A percentile compares a stretch with the other conserved stretches of the same genome.
Conservation (phyloP, 2,888 invertebrate species). For the Papilio elwesi region DNA sequence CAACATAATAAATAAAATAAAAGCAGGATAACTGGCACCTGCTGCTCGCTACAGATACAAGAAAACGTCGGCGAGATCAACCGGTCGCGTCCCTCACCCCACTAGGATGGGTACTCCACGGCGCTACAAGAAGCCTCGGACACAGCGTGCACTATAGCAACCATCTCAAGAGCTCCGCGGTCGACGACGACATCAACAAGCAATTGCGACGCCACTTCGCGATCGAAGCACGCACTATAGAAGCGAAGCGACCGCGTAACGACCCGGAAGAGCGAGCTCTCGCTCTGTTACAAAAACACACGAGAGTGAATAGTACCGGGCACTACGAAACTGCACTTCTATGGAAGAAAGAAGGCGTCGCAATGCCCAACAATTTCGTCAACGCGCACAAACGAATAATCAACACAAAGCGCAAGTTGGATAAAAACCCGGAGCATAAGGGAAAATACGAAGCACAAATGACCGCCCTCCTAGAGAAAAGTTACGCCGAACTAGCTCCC, state of each 20-base stretch:
- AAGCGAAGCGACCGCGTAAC: background rate
- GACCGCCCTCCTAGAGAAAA: background rate
- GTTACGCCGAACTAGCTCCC: conserved; percentile 36
- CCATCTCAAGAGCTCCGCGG: background rate
- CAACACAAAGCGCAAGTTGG: conserved; percentile 17
- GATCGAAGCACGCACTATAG: background rate
- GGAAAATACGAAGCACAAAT: conserved; percentile 15
- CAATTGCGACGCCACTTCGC: background rate
- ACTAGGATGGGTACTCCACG: too few relatives aligned
- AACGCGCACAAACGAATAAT: conserved; percentile 13
- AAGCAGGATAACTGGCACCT: conserved; percentile 42
- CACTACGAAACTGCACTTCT: conserved; percentile 19
- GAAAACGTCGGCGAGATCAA: conserved; percentile 27
- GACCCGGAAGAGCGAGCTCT: conserved; percentile 29
- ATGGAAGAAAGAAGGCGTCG: conserved; percentile 18
- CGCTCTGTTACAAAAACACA: background rate
- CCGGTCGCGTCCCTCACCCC: conserved; percentile 41
- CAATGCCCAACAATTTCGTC: conserved; percentile 25
- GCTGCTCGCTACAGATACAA: conserved; percentile 19
- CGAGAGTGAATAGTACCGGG: background rate
- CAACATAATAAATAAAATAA: conserved; percentile 23
- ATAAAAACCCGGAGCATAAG: conserved; percentile 21
- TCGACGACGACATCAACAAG: background rate
- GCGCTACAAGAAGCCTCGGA: too few relatives aligned
- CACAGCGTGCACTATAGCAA: background rate